phyloP scores from a whole-genome alignment of 1,140 invertebrate genomes.

The Meloidogyne exigua region DNA sequence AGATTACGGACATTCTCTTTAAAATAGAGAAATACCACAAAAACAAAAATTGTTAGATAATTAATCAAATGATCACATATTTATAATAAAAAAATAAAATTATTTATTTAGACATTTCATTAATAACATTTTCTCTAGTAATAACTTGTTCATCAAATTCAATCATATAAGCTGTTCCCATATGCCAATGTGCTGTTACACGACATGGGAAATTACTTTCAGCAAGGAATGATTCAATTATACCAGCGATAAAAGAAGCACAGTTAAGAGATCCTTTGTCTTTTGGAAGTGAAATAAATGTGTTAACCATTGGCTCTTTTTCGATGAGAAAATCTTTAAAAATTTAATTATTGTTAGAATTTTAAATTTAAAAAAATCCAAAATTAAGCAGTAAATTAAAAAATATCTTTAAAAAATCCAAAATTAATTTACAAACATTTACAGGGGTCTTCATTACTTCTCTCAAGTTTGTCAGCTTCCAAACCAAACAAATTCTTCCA shows the following conservation, averaged over 20 bases:
- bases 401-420: neutral
- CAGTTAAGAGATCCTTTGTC: constrained; percentile 95
- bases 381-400: no score
- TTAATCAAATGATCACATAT: neutral
- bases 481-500: constrained; percentile 97
- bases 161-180: constrained; percentile 97
- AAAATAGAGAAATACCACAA: no score
- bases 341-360: no score
- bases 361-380: no score
- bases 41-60: no score
- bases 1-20: no score
- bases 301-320: constrained; percentile 92
- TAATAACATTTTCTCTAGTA: constrained; percentile 75
- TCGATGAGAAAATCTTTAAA: constrained; percentile 87
- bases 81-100: neutral
- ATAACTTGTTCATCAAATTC: constrained; percentile 95
- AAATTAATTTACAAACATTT: constrained; percentile 69
- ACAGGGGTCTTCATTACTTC: constrained; percentile 94
- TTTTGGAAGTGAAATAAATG: constrained; percentile 94
- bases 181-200: constrained; percentile 83
- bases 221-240: constrained; percentile 90
- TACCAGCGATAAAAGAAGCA: constrained; percentile 95
- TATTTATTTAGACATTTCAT: constrained; percentile 5
- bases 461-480: constrained; percentile 96
- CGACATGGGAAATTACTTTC: constrained; percentile 63